phyloP scores from a whole-genome alignment of 2,797 vertebrate genomes.

The Cuniculus paca region DNA sequence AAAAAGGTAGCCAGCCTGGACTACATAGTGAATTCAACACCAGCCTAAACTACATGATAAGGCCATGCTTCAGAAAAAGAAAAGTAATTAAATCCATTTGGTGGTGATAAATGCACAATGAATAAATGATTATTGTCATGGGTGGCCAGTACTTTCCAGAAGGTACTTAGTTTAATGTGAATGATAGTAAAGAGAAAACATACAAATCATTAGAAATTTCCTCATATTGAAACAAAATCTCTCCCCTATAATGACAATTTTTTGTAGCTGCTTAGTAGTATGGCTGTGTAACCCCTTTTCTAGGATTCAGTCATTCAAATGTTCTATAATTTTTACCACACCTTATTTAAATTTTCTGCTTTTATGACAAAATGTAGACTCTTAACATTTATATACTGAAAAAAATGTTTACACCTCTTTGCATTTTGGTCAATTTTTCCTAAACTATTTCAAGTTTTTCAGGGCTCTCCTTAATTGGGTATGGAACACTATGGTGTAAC shows the following conservation, averaged over 20 bases:
- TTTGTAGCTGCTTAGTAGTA: background rate
- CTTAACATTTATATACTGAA: conserved; percentile 26
- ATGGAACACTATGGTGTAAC: background rate
- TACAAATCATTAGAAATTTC: background rate
- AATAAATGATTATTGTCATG: background rate
- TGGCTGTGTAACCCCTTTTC: background rate
- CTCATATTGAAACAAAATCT: background rate
- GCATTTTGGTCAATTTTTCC: background rate
- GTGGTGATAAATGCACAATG: background rate
- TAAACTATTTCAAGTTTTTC: background rate
- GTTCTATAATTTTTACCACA: background rate
- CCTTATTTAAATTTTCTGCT: background rate
- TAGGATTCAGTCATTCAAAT: background rate
- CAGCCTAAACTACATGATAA: too few species aligned
- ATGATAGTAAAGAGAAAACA: background rate
- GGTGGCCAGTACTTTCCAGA: background rate
- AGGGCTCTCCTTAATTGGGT: background rate
- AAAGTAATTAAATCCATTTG: background rate
- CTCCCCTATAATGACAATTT: background rate
- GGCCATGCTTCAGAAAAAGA: background rate
- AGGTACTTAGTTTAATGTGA: conserved; percentile 44
- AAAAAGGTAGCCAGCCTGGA: background rate
- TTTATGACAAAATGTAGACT: background rate
- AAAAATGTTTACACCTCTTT: background rate
- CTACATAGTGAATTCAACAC: background rate